These are phyloP conservation scores for Pseudomyrmex flavicornis DNA, from an alignment of 1,140 invertebrate species.

Conservation along the genomic window DNA sequence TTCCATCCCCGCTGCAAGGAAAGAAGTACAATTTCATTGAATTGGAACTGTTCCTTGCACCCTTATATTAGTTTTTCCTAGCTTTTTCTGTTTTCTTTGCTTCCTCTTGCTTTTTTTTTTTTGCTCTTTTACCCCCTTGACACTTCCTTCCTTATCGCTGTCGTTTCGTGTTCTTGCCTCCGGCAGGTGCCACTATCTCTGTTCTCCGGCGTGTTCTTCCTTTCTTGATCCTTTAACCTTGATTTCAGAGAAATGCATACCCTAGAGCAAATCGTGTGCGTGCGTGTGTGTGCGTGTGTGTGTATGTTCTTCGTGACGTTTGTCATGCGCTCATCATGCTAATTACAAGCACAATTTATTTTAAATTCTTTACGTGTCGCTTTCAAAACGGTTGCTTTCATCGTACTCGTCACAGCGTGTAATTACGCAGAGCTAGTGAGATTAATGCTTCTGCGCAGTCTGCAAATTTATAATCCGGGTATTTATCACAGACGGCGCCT, in stretches of 20 bases:
- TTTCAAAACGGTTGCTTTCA: neutral
- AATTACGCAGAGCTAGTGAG: neutral
- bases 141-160: slow-evolving; percentile 51
- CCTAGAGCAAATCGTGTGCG: neutral
- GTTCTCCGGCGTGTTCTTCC: slow-evolving; percentile 13
- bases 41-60: slow-evolving; percentile 25
- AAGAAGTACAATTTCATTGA: slow-evolving; percentile 29
- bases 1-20: neutral
- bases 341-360: neutral
- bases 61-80: slow-evolving; percentile 52
- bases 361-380: neutral
- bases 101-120: neutral
- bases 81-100: slow-evolving; percentile 12
- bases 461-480: slow-evolving; percentile 9
- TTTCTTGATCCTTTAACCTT: slow-evolving; percentile 31
- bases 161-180: slow-evolving; percentile 40
- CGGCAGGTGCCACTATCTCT: slow-evolving; percentile 40
- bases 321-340: neutral
- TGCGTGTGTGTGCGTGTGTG: neutral
- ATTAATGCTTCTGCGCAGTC: slow-evolving; percentile 19
- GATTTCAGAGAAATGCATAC: neutral
- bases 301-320: neutral
- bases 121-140: slow-evolving; percentile 15
- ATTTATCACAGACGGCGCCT: slow-evolving; percentile 9
- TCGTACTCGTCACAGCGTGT: neutral